Evolutionary conservation across 2,797 vertebrate species (phyloP).

Genomic region (Clarias platycephalus): DNA sequence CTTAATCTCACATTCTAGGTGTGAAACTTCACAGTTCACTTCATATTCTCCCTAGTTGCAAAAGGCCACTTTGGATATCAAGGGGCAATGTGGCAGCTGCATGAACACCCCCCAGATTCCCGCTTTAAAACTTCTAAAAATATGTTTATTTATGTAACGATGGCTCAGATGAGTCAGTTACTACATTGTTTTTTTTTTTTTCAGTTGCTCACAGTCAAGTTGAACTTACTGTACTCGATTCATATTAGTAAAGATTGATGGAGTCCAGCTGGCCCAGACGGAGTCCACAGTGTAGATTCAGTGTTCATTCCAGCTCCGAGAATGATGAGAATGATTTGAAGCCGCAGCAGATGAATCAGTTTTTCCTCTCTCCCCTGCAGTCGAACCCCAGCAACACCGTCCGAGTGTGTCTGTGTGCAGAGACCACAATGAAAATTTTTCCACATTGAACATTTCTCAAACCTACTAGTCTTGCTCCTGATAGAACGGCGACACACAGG

Average conservation of each 20-base stretch:
- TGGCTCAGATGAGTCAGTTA: neutral
- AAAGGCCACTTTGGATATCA: too few relatives aligned
- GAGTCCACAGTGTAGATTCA: neutral
- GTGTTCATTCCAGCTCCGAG: neutral
- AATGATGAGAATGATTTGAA: conserved; percentile 27
- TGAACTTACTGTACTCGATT: conserved; percentile 4
- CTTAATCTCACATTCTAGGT: too few relatives aligned
- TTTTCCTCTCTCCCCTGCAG: conserved; percentile 28
- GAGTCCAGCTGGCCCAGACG: neutral
- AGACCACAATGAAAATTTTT: conserved; percentile 68
- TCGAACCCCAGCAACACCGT: conserved; percentile 39
- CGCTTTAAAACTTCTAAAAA: neutral
- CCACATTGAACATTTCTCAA: conserved; percentile 61
- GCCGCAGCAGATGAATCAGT: conserved; percentile 28
- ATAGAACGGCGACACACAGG: neutral
- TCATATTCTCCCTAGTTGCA: too few relatives aligned
- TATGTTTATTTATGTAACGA: neutral
- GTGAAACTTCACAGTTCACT: too few relatives aligned
- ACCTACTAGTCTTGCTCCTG: neutral
- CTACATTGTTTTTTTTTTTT: neutral
- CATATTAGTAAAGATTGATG: conserved; percentile 2
- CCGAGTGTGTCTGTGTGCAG: conserved; percentile 64
- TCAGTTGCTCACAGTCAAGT: neutral
- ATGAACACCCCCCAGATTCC: too few relatives aligned
- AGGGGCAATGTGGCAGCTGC: too few relatives aligned